Base-by-base conservation (phyloP, 2,113 vertebrate genomes). In the Phycodurus eques region DNA sequence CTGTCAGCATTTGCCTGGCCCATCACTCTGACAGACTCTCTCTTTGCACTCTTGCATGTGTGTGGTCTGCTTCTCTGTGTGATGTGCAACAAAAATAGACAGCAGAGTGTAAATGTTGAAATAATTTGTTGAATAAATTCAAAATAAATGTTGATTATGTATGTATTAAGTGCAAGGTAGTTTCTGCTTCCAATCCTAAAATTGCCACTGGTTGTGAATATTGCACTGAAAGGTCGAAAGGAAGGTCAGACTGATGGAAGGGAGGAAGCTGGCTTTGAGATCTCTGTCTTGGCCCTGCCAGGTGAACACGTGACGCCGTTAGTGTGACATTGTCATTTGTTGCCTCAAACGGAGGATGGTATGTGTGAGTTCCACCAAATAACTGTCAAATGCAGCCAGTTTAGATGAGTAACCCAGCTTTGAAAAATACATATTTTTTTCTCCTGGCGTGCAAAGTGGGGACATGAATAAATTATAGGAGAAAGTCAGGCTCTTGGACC, bases 391-490 rank as follows among this genome's bases (percentile, higher is more conserved):
- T n/a, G 61, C 63, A 4, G 72, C 80, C 69, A 76, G 74, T 80
- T 68, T 22, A 64, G 60, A 74, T 66, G 66, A 80, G 74, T 49
- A 6, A 5, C 43, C 84, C 70, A 17, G 5, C 74, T 49, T 85
- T 71, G 83, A 71, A 42, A 78, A 56, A 70, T 75, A 82, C 75
- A 51, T 74, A 82, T 77, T 83, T 81, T 70, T 74, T 73, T 11
- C 60, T 77, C 80, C 82, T 86, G 78, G 82, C 87, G 80, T 80
- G 74, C 71, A 2, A 11, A 74, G 74, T 77, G 80, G 80, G 86
- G 76, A 72, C 73, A 89, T 89, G 86, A 90, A 89, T 89, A 85
- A 88, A 78, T 89, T 76, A 90, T 87, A 81, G 80, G 79, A 61
- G 27, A 80, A 82, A 82, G 82, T 76, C 85, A 81, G 76, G 63